Evolutionary conservation across 2,888 invertebrate species (phyloP), one percentile per base, ranked within the genome.

Genomic region (Drosophila phalerata): DNA sequence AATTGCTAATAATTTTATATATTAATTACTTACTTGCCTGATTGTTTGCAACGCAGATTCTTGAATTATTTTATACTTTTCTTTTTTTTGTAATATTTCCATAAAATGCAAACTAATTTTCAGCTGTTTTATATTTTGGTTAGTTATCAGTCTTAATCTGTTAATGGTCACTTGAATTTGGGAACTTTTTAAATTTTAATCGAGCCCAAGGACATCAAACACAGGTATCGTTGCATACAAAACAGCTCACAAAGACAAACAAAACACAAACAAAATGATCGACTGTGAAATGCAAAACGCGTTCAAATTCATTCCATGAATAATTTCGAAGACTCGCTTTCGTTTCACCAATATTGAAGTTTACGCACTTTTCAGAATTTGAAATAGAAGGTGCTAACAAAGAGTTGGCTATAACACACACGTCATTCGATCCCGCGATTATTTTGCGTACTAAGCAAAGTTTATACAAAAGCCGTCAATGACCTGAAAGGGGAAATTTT

Each of bases 401-500:
- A 9, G 10, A 13, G 5, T 45, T 19, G 17, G 22, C 49, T 19
- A 40, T 17, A 34, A 30, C 19, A 61, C 53, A 42, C 73, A 73
- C 75, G 77, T 77, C 77, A 52, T 48, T 22, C 60, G 63, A 64
- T 63, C 70, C 62, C 75, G 79, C 79, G 53, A 9, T 25, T 52
- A n/a, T 25, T 22, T 43, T 52, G 51, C 65, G 57, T 53, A 77
- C 77, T 77, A 53, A 68, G 38, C 38, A 45, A 43, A 47, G 28
- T 17, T 32, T 22, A 32, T 13, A n/a, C 43, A 43, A 68, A 61
- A 34, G 42, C 25, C 64, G 48, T 30, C 32, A 15, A 28, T 47
- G 38, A 45, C 17, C 15, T 5, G 11, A 60, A 40, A 5, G 25
- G 68, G 83, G 83, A 82, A 30, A 79, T 87, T 83, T 87, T 87